Percentiles rank a stretch among this genome's conserved stretches.
Conservation (phyloP, 2,113 vertebrate species). For the Anoplopoma fimbria region DNA sequence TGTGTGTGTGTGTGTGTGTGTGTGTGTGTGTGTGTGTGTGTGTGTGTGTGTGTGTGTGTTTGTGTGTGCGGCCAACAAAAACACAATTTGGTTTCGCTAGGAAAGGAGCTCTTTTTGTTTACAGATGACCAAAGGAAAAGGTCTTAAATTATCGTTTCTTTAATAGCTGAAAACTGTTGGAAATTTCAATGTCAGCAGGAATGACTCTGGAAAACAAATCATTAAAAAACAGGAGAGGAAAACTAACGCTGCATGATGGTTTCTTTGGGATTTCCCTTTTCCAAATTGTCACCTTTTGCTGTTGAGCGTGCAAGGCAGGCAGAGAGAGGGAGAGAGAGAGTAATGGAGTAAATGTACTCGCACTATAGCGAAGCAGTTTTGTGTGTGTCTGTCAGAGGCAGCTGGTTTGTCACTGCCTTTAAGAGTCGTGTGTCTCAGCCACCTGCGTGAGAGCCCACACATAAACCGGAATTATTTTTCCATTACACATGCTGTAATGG, state of each 20-base stretch:
- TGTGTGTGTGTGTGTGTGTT: neutral
- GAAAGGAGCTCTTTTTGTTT: conserved; percentile 19
- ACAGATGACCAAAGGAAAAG: conserved; percentile 36
- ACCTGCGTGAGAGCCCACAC: conserved; percentile 60
- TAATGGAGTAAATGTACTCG: conserved; percentile 4
- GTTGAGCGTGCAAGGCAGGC: conserved; percentile 1
- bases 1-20: neutral
- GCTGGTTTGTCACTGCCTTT: conserved; percentile 55
- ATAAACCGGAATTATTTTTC: conserved; percentile 24
- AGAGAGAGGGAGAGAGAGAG: neutral
- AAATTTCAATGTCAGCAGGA: conserved; percentile 53
- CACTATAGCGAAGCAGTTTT: conserved; percentile 13
- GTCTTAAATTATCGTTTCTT: conserved; percentile 23
- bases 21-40: neutral
- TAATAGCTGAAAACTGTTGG: conserved; percentile 32
- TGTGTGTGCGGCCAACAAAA: neutral
- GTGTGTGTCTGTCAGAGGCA: conserved; percentile 71
- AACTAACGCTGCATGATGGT: conserved; percentile 8
- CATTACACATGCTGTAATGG: conserved; percentile 31
- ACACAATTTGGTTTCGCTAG: neutral
- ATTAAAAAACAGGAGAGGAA: conserved; percentile 28
- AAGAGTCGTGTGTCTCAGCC: conserved; percentile 64
- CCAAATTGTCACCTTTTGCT: conserved; percentile 35
- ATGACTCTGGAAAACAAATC: conserved; percentile 55
- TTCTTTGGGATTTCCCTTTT: conserved; percentile 55